phyloP scores from a whole-genome alignment of 2,113 vertebrate genomes.

The Coracopsis vasa region DNA sequence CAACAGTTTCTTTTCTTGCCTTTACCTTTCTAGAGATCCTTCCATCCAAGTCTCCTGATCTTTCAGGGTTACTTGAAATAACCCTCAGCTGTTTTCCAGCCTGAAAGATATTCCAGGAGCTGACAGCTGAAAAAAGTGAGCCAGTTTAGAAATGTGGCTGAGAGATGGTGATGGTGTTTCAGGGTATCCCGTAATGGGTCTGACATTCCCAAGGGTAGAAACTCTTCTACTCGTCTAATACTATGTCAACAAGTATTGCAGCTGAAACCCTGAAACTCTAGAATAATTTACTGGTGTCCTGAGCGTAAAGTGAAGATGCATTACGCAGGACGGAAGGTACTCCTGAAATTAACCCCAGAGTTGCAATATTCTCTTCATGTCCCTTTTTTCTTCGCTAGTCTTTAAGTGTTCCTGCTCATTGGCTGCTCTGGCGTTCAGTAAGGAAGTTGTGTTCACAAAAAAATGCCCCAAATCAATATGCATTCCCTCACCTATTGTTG shows the following conservation, averaged over 20 bases:
- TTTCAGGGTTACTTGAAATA: constrained; percentile 64
- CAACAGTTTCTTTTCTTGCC: background rate
- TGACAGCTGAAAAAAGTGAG: constrained; percentile 61
- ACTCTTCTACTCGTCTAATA: background rate
- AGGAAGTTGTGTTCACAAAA: background rate
- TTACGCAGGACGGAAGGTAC: background rate
- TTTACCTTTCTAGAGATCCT: constrained; percentile 46
- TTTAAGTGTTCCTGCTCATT: background rate
- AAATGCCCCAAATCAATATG: background rate
- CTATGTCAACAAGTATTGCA: background rate
- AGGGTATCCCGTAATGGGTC: constrained; percentile 37
- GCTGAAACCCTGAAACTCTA: background rate
- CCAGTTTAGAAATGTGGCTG: constrained; percentile 41
- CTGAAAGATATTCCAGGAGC: constrained; percentile 51
- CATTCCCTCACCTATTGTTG: background rate
- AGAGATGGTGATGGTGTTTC: constrained; percentile 31
- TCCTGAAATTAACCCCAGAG: background rate
- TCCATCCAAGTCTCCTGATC: constrained; percentile 33
- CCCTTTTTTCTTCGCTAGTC: background rate
- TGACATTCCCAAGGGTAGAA: constrained; percentile 24
- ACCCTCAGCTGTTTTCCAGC: constrained; percentile 62
- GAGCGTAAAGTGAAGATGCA: background rate
- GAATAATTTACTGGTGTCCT: background rate
- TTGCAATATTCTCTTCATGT: background rate
- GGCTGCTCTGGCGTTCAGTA: background rate